Base-by-base conservation (phyloP, 2,113 vertebrate species). In the Chelonoidis abingdonii region DNA sequence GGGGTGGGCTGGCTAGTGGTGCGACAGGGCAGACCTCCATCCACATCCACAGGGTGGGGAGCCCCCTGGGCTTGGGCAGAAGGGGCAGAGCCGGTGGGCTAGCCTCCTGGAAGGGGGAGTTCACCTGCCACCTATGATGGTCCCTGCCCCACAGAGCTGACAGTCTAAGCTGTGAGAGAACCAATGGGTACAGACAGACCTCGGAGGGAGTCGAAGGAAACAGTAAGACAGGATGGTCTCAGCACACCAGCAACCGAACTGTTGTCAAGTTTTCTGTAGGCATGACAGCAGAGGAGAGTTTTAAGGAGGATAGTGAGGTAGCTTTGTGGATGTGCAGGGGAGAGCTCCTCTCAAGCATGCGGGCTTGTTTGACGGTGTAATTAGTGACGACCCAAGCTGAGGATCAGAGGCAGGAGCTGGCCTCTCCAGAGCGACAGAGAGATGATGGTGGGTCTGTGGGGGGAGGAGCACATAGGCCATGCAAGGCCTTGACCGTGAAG, bases 261-360 rank as follows among this genome's bases (percentile, higher is more conserved):
- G 5, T 72, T 38, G n/a, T 9, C 17, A 2, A 62, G 59, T 31
- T 29, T 62, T 62, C 13, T 31, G 59, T 31, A 72, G 72, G 38
- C 5, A 1, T 12, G n/a, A 17, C 38, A 24, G 72, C 38, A 22
- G 19, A 11, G 38, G 19, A 21, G 22, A 44, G 21, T 38, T 75
- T 75, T 75, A 69, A n/a, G 65, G 31, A 14, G 24, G 88, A 4
- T 11, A 25, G 19, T 0, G 0, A 44, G 38, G 72, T 5, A 0
- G 0, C 9, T 29, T 1, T 0, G 41, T 89, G 57, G 0, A 0
- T 2, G 54, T 44, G 4, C 16, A 0, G 13, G 0, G 1, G 27
- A 38, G 50, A 62, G 56, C 41, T 84, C 78, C 84, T 72, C 78
- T 79, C 62, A 11, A 54, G 62, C 0, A 0, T 52, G 85, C 49